Evolutionary conservation across 2,888 invertebrate species (phyloP), one percentile per base, ranked within the genome.

Genomic region (Philaethria dido): DNA sequence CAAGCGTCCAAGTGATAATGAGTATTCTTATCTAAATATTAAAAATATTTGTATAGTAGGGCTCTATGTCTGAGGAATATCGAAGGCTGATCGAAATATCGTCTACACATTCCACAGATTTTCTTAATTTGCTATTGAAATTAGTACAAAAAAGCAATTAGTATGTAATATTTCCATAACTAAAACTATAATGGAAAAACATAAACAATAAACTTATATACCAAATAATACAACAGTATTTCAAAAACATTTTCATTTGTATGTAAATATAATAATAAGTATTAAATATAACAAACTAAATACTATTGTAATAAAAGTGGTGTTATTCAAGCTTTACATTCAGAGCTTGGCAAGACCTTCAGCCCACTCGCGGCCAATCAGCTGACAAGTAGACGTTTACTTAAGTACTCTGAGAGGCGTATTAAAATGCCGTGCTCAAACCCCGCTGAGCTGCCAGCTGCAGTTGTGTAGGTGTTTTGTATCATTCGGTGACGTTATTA

Each of bases 381-480:
- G 45, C 61, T 55, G 55, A 57, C 64, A 64, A 64, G 36, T 36
- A 57, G 52, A 39, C 64, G 25, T 64, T 42, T 45, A 47, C 60
- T 47, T 47, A 47, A 47, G 18, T 60, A 60, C 44, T 8, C 44
- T 45, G 20, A 50, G 50, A 45, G 59, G 60, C 54, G 55, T 66
- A 69, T 61, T 62, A 61, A 64, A 69, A 69, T 61, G 59, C 29
- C 36, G 11, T 16, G n/a, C 33, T 61, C 18, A 14, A 36, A 50
- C 69, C 80, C 79, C 78, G 79, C 76, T 73, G 79, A 60, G 80
- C 74, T 74, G 74, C 74, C 77, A 50, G 54, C 67, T 65, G 72
- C 80, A 78, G 63, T 74, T 18, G 44, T 60, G 61, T 66, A 45
- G 66, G 69, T 63, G 45, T 61, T 62, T 64, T 44, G 64, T 57